phyloP scores from a whole-genome alignment of 2,113 vertebrate species.

The Ploceus nigricollis region DNA sequence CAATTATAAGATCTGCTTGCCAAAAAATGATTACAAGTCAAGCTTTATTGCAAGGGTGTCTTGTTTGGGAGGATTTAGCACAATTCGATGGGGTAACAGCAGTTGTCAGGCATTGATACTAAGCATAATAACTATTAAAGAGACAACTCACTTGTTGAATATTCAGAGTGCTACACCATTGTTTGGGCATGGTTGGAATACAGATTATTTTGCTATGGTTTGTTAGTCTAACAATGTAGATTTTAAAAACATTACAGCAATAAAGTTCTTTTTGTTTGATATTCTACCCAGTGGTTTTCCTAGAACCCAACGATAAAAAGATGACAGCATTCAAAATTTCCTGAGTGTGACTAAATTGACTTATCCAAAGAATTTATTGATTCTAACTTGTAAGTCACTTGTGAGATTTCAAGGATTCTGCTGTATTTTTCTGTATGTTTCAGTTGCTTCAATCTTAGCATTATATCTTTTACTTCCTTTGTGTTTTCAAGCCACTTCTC shows the following conservation, averaged over 20 bases:
- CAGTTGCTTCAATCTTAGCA: not conserved
- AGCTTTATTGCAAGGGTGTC: constrained; percentile 53
- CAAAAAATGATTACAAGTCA: constrained; percentile 47
- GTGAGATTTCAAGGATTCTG: not conserved
- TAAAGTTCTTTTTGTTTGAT: not conserved
- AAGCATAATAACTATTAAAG: constrained; percentile 35
- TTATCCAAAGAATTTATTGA: not conserved
- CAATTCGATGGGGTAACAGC: constrained; percentile 21
- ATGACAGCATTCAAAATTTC: not conserved
- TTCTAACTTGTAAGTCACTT: not conserved
- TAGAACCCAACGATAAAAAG: not conserved
- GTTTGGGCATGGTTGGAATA: not conserved
- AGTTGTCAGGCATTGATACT: constrained; percentile 52
- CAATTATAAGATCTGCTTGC: constrained; percentile 15
- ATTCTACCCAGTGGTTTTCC: not conserved
- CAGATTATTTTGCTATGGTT: not conserved
- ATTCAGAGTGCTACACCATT: not conserved
- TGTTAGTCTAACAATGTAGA: not conserved
- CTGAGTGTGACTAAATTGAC: not conserved
- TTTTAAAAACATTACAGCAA: not conserved
- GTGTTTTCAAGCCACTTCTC: not conserved
- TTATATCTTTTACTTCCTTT: not conserved
- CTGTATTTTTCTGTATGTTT: not conserved
- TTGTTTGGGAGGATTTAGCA: constrained; percentile 60
- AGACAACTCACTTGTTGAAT: constrained; percentile 30